Percentiles rank a stretch among this genome's conserved stretches.
phyloP scores from a whole-genome alignment of 2,888 invertebrate genomes.

The Lagria hirta region DNA sequence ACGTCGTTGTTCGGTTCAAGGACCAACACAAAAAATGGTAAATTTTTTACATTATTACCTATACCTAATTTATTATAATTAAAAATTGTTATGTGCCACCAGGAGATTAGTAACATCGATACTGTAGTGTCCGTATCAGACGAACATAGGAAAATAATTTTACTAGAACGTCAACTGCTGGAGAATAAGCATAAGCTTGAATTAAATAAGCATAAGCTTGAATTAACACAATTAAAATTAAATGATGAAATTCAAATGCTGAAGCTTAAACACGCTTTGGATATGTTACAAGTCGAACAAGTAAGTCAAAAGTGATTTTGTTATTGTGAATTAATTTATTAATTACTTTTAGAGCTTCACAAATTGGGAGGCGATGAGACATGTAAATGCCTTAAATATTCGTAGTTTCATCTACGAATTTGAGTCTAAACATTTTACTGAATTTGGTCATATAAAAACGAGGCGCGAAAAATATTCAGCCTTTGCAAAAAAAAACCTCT shows the following conservation, averaged over 20 bases:
- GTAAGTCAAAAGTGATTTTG: constrained; percentile 9
- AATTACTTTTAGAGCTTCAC: constrained; percentile 11
- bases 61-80: constrained; percentile 1
- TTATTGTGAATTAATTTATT: constrained; percentile 8
- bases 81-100: constrained; percentile 1
- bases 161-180: constrained; percentile 8
- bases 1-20: constrained; percentile 10
- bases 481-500: constrained; percentile 9
- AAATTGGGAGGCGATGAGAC: constrained; percentile 15
- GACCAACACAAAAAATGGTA: constrained; percentile 8
- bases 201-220: constrained; percentile 8
- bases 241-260: constrained; percentile 7
- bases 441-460: constrained; percentile 11
- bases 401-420: constrained; percentile 14
- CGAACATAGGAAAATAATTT: constrained; percentile 5
- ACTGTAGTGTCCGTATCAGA: constrained; percentile 7
- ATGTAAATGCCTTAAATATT: constrained; percentile 12
- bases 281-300: constrained; percentile 12
- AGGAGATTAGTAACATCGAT: constrained; percentile 7
- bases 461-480: constrained; percentile 11
- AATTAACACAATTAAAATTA: constrained; percentile 6
- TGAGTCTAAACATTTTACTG: constrained; percentile 7
- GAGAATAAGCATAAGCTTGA: constrained; percentile 10
- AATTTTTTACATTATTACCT: constrained; percentile 1
- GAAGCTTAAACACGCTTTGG: constrained; percentile 8